Evolutionary conservation across 2,888 invertebrate species (phyloP), one percentile per base, ranked within the genome.

Genomic region (Piscicola geometra): DNA sequence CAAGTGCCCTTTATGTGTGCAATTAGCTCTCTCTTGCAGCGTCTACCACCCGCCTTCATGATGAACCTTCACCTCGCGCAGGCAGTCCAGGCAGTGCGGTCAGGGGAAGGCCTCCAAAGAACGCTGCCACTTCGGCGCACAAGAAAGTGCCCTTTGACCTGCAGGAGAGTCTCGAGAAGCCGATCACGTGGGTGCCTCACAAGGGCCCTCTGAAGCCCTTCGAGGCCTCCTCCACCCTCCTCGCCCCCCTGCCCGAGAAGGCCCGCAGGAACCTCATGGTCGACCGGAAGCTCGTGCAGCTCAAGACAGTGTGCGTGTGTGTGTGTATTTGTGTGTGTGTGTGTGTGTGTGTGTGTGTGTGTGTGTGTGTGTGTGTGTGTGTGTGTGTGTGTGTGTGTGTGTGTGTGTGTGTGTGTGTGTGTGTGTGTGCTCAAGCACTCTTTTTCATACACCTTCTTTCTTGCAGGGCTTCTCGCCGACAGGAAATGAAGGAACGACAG

Each of bases 121-220:
- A 33, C 35, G 25, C 12, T 12, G 41, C n/a, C 56, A 52, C 52
- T n/a, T 32, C n/a, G 5, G 35, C 56, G 52, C 2, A 18, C 28
- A 30, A 30, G 18, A 50, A 52, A 30, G 30, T 33, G 0, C 41
- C 30, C 32, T 71, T 71, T 41, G 71, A 71, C 71, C 56, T 71
- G 1, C 50, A 41, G 28, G 52, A 28, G 21, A 71, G 71, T 41
- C 71, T 71, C 32, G 71, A 71, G n/a, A 47, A 30, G 41, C 71
- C 71, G 9, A 30, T 71, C 1, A 71, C 71, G 25, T 71, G 71
- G 71, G 71, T 71, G 32, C 71, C 71, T 9, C 50, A 71, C 35
- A 52, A 50, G 50, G 71, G 71, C 71, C 41, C 18, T 28, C n/a
- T 71, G 15, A 71, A 47, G 32, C 71, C 71, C 0, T 28, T 71